A percentile compares a stretch with the other conserved stretches of the same genome.
Conservation (phyloP, 2,797 vertebrate species). For the Falco naumanni region DNA sequence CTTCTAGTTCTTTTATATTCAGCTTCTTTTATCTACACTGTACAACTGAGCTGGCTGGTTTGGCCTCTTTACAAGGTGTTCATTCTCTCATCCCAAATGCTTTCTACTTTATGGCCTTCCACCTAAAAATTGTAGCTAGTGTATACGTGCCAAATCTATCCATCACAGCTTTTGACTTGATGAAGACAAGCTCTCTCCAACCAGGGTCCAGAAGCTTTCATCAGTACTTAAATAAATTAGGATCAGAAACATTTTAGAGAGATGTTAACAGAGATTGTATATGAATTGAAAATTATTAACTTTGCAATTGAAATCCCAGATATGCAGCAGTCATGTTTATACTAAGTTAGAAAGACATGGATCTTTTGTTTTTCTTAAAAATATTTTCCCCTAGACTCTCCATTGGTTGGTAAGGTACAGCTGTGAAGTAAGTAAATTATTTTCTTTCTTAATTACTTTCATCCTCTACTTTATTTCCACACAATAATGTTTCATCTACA, state of each 20-base stretch:
- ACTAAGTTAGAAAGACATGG: not conserved
- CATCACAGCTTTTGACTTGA: not conserved
- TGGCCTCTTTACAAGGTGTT: not conserved
- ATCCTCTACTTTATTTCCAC: not conserved
- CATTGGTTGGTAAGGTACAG: not conserved
- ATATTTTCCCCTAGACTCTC: not conserved
- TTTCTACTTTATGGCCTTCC: not conserved
- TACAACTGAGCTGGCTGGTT: not conserved
- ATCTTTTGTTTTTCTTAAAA: not conserved
- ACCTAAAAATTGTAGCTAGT: not conserved
- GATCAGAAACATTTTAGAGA: not conserved
- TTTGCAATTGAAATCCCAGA: not conserved
- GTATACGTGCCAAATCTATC: not conserved
- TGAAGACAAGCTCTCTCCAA: not conserved
- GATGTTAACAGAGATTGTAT: not conserved
- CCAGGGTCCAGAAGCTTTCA: not conserved
- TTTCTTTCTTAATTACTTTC: not conserved
- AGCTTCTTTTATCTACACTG: not conserved
- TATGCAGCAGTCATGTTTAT: not conserved
- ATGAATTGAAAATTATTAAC: not conserved
- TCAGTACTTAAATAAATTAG: not conserved
- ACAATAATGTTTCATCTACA: not conserved
- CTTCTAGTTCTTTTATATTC: not conserved
- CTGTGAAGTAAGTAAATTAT: not conserved
- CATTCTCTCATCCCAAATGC: not conserved